Percentiles rank a stretch among this genome's conserved stretches.
Conservation (phyloP, 2,797 vertebrate genomes). For the Tiaroga cobitis region DNA sequence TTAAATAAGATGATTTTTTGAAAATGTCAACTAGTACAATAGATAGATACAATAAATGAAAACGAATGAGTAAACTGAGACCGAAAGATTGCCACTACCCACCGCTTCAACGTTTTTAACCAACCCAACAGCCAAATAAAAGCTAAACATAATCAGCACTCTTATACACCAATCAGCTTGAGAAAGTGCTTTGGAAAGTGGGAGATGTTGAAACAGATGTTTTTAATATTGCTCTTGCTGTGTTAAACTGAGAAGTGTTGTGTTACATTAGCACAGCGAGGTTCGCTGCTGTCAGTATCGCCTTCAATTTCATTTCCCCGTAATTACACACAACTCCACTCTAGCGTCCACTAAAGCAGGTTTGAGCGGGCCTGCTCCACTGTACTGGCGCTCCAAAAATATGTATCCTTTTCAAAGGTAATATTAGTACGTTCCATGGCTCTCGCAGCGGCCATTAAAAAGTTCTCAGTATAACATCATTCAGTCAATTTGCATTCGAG, state of each 20-base stretch:
- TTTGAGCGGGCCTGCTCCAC: constrained; percentile 57
- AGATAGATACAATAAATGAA: neutral
- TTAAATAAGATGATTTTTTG: neutral
- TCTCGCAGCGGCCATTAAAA: constrained; percentile 67
- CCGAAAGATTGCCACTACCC: neutral
- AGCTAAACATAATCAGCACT: constrained; percentile 70
- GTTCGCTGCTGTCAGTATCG: constrained; percentile 67
- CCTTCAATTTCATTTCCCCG: constrained; percentile 71
- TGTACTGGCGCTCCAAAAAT: constrained; percentile 54
- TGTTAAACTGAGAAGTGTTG: constrained; percentile 70
- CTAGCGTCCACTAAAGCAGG: constrained; percentile 62
- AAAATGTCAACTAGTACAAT: neutral
- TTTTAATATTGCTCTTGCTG: constrained; percentile 76
- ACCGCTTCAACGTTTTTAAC: constrained; percentile 19
- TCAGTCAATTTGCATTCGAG: constrained; percentile 68
- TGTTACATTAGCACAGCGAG: constrained; percentile 71
- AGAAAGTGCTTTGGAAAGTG: constrained; percentile 71
- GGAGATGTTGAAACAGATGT: constrained; percentile 80
- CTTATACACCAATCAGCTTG: constrained; percentile 72
- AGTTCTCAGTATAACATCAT: constrained; percentile 66
- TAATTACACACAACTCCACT: constrained; percentile 72
- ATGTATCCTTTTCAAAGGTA: constrained; percentile 55
- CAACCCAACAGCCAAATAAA: constrained; percentile 62
- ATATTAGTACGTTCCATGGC: constrained; percentile 62
- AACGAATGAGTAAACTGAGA: constrained; percentile 25